These are phyloP conservation scores for Irena cyanogastra DNA, from an alignment of 2,113 vertebrate genomes.

Conservation along the genomic window DNA sequence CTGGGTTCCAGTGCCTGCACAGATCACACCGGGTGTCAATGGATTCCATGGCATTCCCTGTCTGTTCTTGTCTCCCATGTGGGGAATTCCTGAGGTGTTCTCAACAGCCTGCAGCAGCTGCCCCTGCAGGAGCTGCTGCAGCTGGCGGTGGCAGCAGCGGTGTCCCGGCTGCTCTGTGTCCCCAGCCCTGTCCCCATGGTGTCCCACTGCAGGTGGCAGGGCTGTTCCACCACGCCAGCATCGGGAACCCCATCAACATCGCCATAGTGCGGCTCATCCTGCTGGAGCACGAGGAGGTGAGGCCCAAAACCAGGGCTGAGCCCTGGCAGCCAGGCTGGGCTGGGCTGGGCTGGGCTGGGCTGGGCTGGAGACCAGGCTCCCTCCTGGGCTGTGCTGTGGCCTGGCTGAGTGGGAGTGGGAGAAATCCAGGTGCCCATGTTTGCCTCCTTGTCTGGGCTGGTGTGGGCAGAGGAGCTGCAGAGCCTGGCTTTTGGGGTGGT, in stretches of 20 bases:
- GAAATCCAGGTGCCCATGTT: rapidly evolving
- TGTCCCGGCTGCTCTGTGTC: background rate
- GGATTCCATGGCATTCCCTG: background rate
- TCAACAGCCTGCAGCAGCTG: background rate
- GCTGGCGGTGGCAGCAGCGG: background rate
- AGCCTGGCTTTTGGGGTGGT: background rate
- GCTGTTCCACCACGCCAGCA: slow-evolving; percentile 88
- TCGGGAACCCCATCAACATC: slow-evolving; percentile 93
- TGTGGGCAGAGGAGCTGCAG: background rate
- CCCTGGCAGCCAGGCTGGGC: background rate
- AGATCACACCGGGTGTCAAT: background rate
- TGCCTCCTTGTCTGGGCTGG: background rate
- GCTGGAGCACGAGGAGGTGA: slow-evolving; percentile 91
- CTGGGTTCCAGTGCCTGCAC: background rate
- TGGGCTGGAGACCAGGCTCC: background rate
- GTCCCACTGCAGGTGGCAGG: slow-evolving; percentile 82
- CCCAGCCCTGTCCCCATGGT: background rate
- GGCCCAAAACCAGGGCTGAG: background rate
- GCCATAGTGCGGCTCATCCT: slow-evolving; percentile 89
- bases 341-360: background rate
- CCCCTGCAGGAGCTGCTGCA: background rate
- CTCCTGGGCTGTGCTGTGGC: rapidly evolving
- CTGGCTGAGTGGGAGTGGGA: rapidly evolving
- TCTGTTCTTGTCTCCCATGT: background rate
- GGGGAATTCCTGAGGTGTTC: background rate